These are phyloP conservation scores for Camptogramma bilineatum DNA, from an alignment of 2,888 invertebrate species.

Conservation along the genomic window DNA sequence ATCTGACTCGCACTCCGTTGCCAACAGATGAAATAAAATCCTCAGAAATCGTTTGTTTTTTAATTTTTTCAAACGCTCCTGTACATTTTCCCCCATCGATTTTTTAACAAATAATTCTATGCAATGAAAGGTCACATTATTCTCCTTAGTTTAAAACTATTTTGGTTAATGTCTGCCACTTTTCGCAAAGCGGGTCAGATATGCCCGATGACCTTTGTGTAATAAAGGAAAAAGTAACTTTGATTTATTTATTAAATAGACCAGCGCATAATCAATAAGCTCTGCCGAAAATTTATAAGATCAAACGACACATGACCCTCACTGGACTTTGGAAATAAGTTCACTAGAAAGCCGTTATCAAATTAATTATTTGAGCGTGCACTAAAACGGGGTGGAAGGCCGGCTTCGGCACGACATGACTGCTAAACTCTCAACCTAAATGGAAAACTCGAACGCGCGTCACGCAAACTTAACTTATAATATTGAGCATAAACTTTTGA, in stretches of 20 bases:
- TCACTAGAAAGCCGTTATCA: conserved; percentile 36
- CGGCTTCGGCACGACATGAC: conserved; percentile 37
- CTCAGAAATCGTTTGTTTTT: too few relatives aligned
- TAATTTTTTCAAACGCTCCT: too few relatives aligned
- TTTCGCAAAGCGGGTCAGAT: too few relatives aligned
- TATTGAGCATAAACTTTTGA: conserved; percentile 32
- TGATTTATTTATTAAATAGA: neutral
- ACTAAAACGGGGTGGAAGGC: conserved; percentile 33
- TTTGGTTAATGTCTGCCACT: too few relatives aligned
- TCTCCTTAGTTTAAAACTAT: too few relatives aligned
- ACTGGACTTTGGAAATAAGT: conserved; percentile 20
- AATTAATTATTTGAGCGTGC: conserved; percentile 43
- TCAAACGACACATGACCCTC: conserved; percentile 21
- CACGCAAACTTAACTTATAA: conserved; percentile 42
- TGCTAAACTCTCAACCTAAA: conserved; percentile 36
- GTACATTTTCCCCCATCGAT: too few relatives aligned
- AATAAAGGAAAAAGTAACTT: too few relatives aligned
- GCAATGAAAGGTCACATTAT: too few relatives aligned
- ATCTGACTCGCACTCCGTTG: too few relatives aligned
- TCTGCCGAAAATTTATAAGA: conserved; percentile 27
- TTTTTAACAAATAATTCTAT: too few relatives aligned
- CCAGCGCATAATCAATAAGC: neutral
- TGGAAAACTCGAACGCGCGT: conserved; percentile 32
- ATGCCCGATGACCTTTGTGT: too few relatives aligned
- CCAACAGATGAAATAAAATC: too few relatives aligned